phyloP scores from a whole-genome alignment of 37 sponge, comb jelly and placozoan genomes.

The Cladorhizidae sp. region DNA sequence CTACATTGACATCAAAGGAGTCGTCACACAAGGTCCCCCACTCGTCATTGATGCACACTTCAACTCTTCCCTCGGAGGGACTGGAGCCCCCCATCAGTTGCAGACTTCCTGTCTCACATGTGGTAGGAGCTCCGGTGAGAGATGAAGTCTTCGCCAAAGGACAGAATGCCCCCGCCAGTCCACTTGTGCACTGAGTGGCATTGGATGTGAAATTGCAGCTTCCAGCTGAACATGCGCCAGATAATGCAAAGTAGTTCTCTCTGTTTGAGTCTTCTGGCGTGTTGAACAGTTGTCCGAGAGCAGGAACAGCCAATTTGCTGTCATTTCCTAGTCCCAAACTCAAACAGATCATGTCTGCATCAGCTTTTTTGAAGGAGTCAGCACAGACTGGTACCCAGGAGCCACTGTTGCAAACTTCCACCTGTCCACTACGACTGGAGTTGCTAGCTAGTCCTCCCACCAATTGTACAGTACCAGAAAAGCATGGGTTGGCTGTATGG shows the following conservation, averaged over 20 bases:
- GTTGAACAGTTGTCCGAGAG: not conserved
- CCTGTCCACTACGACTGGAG: slow-evolving; percentile 5
- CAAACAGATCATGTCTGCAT: slow-evolving; percentile 7
- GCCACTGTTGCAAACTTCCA: slow-evolving; percentile 32
- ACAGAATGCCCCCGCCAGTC: slow-evolving; percentile 11
- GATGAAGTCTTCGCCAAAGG: not conserved
- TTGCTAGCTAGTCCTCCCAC: not conserved
- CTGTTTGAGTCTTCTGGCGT: not conserved
- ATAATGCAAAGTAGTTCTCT: not conserved
- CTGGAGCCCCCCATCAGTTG: slow-evolving; percentile 3
- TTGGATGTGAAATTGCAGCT: not conserved
- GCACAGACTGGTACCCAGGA: slow-evolving; percentile 41
- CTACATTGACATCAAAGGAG: slow-evolving; percentile 22
- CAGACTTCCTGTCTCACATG: slow-evolving; percentile 3
- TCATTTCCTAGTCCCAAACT: not conserved
- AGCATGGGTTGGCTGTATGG: slow-evolving; percentile 20
- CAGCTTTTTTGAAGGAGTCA: slow-evolving; percentile 2
- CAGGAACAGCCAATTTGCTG: not conserved
- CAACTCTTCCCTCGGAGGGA: slow-evolving; percentile 12
- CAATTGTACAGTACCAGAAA: not conserved
- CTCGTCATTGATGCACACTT: slow-evolving; percentile 31
- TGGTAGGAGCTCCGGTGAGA: not conserved
- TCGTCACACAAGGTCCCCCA: slow-evolving; percentile 54
- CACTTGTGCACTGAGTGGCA: not conserved
- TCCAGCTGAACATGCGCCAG: not conserved